phyloP scores from a whole-genome alignment of 1,140 invertebrate genomes.

The Chironomus striatipennis region DNA sequence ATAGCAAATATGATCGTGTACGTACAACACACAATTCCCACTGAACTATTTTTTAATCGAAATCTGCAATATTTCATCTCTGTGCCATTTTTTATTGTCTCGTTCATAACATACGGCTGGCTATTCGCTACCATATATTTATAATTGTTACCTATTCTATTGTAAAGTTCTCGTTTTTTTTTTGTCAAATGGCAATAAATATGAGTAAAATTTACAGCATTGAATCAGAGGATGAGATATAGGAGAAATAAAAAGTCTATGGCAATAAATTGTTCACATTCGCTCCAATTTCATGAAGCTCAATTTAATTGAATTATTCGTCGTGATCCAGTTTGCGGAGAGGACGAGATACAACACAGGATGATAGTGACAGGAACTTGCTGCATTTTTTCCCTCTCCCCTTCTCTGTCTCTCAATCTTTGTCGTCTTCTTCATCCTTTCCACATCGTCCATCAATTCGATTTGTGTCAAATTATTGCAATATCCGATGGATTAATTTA shows the following conservation, averaged over 20 bases:
- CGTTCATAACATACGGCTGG: neutral
- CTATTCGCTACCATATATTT: too few relatives aligned
- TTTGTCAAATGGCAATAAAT: neutral
- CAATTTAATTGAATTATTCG: conserved; percentile 9
- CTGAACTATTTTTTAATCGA: too few relatives aligned
- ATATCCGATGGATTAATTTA: conserved; percentile 14
- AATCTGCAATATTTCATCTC: too few relatives aligned
- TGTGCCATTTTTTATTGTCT: too few relatives aligned
- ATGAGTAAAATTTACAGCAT: neutral
- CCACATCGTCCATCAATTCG: conserved; percentile 11
- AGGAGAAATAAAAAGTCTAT: neutral
- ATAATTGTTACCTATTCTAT: neutral
- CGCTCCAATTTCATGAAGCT: neutral
- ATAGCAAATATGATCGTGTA: too few relatives aligned
- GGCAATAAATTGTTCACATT: conserved; percentile 2
- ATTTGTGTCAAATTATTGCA: conserved; percentile 13
- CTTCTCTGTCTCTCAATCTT: neutral
- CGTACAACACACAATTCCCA: too few relatives aligned
- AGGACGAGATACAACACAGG: neutral
- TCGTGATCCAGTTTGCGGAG: conserved; percentile 11
- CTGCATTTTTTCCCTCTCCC: neutral
- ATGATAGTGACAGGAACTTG: conserved; percentile 5
- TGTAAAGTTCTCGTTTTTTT: neutral
- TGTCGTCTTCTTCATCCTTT: neutral
- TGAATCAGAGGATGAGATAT: neutral